Evolutionary conservation across 64 coral and sea anemone genomes (phyloP).

Genomic region (Pocillopora damicornis): DNA sequence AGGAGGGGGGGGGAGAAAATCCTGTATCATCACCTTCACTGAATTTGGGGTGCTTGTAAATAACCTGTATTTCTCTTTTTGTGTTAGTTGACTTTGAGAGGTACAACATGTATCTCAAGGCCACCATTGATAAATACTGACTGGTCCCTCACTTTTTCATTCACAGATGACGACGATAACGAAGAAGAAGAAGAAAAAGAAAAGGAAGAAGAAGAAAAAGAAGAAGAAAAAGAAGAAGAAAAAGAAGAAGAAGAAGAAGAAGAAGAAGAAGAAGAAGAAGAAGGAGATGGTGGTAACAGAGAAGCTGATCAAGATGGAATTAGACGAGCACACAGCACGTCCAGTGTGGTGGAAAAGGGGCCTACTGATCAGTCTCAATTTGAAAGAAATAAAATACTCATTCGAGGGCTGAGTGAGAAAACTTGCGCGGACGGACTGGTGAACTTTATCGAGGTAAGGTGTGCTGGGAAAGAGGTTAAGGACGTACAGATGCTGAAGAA

Average conservation of each 20-base stretch:
- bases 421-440: neutral
- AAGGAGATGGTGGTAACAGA: neutral
- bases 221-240: neutral
- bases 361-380: neutral
- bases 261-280: neutral
- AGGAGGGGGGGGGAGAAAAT: too few relatives aligned
- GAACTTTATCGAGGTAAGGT: neutral
- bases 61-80: too few relatives aligned
- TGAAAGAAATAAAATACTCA: neutral
- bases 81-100: too few relatives aligned
- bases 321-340: neutral
- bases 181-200: too few relatives aligned
- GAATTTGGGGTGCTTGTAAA: too few relatives aligned
- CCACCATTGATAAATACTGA: too few relatives aligned
- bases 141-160: too few relatives aligned
- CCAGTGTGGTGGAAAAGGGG: neutral
- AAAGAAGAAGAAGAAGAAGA: conserved; percentile 2
- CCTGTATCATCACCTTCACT: too few relatives aligned
- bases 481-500: neutral
- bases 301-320: neutral
- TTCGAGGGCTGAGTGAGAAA: neutral
- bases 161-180: too few relatives aligned
- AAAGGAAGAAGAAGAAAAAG: too few relatives aligned
- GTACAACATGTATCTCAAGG: too few relatives aligned
- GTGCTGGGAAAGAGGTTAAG: neutral